Percentiles rank a stretch among this genome's conserved stretches.
Evolutionary conservation across 2,113 vertebrate species (phyloP).

Genomic region (Gallinago undulata): DNA sequence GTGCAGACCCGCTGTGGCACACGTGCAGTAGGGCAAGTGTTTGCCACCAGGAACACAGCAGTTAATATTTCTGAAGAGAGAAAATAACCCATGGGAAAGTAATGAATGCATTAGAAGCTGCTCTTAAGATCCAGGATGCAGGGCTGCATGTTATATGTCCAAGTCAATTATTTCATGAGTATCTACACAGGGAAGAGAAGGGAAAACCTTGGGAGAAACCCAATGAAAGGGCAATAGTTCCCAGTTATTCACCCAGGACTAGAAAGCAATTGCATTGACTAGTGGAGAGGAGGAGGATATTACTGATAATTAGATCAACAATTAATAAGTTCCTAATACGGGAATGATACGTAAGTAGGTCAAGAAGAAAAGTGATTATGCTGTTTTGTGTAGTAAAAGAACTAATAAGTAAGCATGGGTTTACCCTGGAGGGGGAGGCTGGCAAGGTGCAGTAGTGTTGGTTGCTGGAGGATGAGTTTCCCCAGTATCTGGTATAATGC

Average conservation of each 20-base stretch:
- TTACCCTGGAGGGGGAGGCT: not conserved
- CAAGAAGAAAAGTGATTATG: not conserved
- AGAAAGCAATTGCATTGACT: not conserved
- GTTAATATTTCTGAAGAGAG: not conserved
- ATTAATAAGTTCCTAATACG: not conserved
- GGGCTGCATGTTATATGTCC: not conserved
- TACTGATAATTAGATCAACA: not conserved
- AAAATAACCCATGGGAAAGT: not conserved
- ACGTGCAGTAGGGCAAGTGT: accelerated
- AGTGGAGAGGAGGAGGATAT: not conserved
- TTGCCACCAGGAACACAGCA: not conserved
- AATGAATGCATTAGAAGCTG: not conserved
- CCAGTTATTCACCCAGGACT: not conserved
- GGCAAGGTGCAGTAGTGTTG: not conserved
- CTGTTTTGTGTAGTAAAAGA: not conserved
- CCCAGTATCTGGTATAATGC: not conserved
- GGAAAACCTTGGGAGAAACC: not conserved
- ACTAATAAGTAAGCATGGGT: not conserved
- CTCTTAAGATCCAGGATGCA: not conserved
- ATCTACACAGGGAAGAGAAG: not conserved
- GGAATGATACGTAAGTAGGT: not conserved
- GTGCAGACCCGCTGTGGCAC: not conserved
- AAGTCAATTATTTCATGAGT: not conserved
- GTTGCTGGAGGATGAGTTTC: not conserved
- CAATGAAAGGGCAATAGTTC: not conserved